These are phyloP conservation scores for Drosophila teissieri DNA, from an alignment of 1,140 invertebrate species.

Conservation along the genomic window DNA sequence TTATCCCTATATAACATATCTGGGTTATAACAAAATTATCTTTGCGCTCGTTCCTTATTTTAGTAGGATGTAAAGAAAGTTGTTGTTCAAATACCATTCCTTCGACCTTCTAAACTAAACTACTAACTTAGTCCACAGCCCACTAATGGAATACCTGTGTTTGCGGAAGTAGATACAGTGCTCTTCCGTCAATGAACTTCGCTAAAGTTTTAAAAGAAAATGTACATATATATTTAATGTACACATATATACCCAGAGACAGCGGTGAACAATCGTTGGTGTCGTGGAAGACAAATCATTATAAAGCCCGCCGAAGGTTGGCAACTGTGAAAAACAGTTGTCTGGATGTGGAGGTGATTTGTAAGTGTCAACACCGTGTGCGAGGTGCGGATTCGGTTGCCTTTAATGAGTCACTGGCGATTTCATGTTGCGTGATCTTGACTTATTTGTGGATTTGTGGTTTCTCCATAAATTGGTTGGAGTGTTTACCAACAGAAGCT, in stretches of 20 bases:
- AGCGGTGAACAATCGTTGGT: constrained; percentile 38
- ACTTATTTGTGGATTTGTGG: constrained; percentile 52
- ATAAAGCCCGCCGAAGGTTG: constrained; percentile 64
- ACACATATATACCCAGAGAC: constrained; percentile 7
- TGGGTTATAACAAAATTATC: neutral
- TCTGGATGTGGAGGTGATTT: constrained; percentile 61
- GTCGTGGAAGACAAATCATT: constrained; percentile 71
- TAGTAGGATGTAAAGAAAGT: neutral
- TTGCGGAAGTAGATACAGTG: constrained; percentile 36
- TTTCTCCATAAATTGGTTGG: constrained; percentile 2
- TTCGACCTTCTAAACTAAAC: neutral
- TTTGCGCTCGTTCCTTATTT: neutral
- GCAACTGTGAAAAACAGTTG: constrained; percentile 63
- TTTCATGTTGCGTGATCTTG: constrained; percentile 78
- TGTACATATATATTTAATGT: constrained; percentile 4
- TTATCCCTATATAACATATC: neutral
- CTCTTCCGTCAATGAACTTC: constrained; percentile 6
- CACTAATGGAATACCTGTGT: constrained; percentile 38
- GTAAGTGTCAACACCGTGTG: constrained; percentile 78
- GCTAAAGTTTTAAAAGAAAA: constrained; percentile 6
- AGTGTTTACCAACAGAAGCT: neutral
- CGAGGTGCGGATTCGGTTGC: constrained; percentile 33
- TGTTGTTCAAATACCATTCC: neutral
- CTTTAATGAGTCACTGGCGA: constrained; percentile 76
- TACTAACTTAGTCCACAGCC: neutral